These are phyloP conservation scores for Nephrotoma guestfalica DNA, from an alignment of 2,888 invertebrate genomes.

Conservation along the genomic window DNA sequence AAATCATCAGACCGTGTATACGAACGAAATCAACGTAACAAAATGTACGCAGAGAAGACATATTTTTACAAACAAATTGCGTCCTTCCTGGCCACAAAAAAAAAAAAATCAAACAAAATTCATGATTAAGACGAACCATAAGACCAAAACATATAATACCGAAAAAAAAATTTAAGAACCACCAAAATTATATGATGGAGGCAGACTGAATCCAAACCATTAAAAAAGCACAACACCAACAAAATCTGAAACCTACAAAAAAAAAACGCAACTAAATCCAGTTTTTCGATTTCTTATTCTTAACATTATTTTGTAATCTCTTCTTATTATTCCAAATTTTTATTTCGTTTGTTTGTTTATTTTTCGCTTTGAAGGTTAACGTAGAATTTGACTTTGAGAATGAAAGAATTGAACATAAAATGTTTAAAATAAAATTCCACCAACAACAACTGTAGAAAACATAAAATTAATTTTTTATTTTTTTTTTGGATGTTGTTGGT, in stretches of 20 bases:
- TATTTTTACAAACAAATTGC: not conserved
- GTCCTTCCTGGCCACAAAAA: not conserved
- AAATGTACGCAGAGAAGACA: not conserved
- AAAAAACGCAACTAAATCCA: not conserved
- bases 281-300: not conserved
- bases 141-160: not conserved
- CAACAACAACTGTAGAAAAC: not conserved
- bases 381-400: not conserved
- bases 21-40: not conserved
- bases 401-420: not conserved
- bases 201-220: not conserved
- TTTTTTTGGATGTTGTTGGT: not conserved
- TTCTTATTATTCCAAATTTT: not conserved
- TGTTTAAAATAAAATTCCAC: not conserved
- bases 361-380: not conserved
- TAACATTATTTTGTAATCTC: not conserved
- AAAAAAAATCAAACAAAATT: not conserved
- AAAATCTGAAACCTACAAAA: not conserved
- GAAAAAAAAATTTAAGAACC: not conserved
- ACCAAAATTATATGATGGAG: not conserved
- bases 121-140: not conserved
- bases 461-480: not conserved
- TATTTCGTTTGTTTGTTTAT: not conserved
- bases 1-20: not conserved
- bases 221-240: not conserved